Conservation (phyloP, 2,888 invertebrate species). For the Tetropium fuscum region DNA sequence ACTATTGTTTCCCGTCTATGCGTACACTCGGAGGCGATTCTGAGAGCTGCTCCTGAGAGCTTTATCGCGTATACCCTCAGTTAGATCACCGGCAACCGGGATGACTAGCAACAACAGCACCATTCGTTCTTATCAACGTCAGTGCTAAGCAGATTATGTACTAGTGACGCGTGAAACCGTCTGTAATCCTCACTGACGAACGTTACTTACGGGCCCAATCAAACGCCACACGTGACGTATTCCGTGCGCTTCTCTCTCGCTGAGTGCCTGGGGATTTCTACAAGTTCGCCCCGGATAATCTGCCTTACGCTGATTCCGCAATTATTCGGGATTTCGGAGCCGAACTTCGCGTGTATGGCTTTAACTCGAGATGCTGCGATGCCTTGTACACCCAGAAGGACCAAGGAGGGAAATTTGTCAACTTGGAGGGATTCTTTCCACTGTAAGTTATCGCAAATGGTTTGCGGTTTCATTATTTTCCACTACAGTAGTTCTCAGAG, state of each 20-base stretch:
- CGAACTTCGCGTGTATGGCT: no score
- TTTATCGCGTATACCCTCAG: constrained; percentile 16
- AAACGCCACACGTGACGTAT: constrained; percentile 63
- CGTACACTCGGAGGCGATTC: neutral
- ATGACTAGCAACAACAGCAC: constrained; percentile 62
- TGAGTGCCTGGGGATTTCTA: constrained; percentile 51
- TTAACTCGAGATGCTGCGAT: no score
- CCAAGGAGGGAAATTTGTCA: no score
- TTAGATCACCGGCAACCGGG: constrained; percentile 36
- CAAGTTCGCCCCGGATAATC: constrained; percentile 24
- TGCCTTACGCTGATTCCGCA: constrained; percentile 60
- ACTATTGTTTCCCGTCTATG: constrained; percentile 18
- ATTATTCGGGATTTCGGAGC: constrained; percentile 58
- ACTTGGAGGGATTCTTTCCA: no score
- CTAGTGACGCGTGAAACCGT: constrained; percentile 69
- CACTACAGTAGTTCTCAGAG: no score
- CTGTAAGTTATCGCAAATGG: no score
- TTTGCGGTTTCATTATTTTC: no score
- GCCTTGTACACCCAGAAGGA: no score
- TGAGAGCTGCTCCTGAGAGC: constrained; percentile 21
- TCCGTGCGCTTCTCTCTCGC: constrained; percentile 49
- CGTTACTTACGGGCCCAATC: constrained; percentile 65
- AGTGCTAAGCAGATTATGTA: constrained; percentile 71
- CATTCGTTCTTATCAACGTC: constrained; percentile 74
- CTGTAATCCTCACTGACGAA: constrained; percentile 66